These are phyloP conservation scores for Scophthalmus maximus DNA, from an alignment of 2,113 vertebrate species.

Conservation along the genomic window DNA sequence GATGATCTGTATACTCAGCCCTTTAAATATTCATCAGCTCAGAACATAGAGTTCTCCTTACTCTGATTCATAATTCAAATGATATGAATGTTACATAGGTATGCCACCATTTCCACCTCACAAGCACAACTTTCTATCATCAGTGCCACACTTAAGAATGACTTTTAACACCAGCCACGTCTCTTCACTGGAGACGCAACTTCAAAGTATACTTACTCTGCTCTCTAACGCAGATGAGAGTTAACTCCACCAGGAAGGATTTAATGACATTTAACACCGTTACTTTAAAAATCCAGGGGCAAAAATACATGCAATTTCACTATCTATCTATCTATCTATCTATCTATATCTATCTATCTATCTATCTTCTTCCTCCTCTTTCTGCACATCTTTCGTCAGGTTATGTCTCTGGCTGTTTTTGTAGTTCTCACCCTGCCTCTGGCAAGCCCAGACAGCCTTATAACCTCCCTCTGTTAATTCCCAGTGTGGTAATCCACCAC, in stretches of 20 bases:
- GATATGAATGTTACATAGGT: conserved; percentile 85
- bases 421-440: conserved; percentile 43
- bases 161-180: conserved; percentile 71
- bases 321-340: not conserved
- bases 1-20: conserved; percentile 85
- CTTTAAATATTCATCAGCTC: conserved; percentile 87
- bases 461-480: conserved; percentile 53
- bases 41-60: conserved; percentile 79
- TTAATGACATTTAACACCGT: conserved; percentile 20
- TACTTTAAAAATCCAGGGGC: too few relatives aligned
- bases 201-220: conserved; percentile 66
- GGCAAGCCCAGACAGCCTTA: conserved; percentile 52
- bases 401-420: conserved; percentile 9
- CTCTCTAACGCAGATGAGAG: conserved; percentile 34
- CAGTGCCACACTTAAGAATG: conserved; percentile 68
- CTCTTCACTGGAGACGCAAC: conserved; percentile 53
- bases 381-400: conserved; percentile 14
- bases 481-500: conserved; percentile 56
- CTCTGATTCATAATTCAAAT: conserved; percentile 87
- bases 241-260: conserved; percentile 5
- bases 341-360: conserved; percentile 6
- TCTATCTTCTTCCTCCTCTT: not conserved
- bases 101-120: conserved; percentile 72
- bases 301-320: too few relatives aligned
- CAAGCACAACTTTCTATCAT: conserved; percentile 75